Conservation (phyloP, 2,888 invertebrate genomes). For the Lysandra coridon region DNA sequence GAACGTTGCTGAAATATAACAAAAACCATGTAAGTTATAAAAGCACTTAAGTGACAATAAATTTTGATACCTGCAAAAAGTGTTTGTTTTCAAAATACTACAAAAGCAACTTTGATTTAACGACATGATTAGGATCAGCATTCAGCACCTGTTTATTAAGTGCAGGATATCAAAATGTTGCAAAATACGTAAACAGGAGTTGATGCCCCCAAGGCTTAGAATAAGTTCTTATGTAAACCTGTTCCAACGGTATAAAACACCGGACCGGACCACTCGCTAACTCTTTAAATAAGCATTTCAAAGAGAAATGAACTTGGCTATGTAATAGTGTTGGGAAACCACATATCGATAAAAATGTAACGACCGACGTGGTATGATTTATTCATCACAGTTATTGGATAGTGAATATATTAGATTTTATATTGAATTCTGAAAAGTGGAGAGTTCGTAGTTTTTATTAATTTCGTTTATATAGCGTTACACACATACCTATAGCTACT, state of each 20-base stretch:
- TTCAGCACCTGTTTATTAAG: not conserved
- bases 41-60: not conserved
- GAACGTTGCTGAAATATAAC: not conserved
- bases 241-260: constrained; percentile 30
- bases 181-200: constrained; percentile 2
- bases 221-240: constrained; percentile 25
- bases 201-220: constrained; percentile 18
- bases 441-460: not conserved
- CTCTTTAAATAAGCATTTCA: constrained; percentile 30
- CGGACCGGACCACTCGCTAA: constrained; percentile 3
- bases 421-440: not conserved
- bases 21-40: not conserved
- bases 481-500: not conserved
- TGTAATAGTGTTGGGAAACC: constrained; percentile 19
- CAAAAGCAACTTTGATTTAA: not conserved
- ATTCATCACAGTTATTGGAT: not conserved
- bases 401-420: not conserved
- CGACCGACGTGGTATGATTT: not conserved
- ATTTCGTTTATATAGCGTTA: not conserved
- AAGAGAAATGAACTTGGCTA: constrained; percentile 28
- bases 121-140: not conserved
- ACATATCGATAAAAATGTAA: not conserved
- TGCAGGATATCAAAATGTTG: constrained; percentile 8
- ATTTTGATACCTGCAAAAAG: not conserved
- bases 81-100: not conserved